These are phyloP conservation scores for Steinernema khuongi DNA, from an alignment of 1,140 invertebrate species.

Conservation along the genomic window DNA sequence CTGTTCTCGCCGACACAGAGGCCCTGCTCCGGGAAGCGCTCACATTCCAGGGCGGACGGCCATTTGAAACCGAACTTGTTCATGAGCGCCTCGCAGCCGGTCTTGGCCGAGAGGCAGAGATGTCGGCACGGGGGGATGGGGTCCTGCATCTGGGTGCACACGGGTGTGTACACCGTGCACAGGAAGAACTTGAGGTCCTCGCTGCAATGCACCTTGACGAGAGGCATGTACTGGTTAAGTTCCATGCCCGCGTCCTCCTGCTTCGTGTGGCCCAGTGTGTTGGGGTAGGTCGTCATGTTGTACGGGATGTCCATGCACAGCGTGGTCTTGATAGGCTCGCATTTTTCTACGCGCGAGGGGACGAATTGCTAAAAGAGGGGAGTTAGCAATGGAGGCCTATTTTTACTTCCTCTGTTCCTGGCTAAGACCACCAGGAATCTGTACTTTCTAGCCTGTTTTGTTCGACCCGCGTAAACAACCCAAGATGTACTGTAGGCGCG, in stretches of 20 bases:
- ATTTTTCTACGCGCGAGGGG: conserved; percentile 68
- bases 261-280: conserved; percentile 77
- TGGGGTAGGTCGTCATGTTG: conserved; percentile 92
- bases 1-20: conserved; percentile 83
- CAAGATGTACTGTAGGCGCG: no score
- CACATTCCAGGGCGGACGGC: conserved; percentile 86
- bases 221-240: conserved; percentile 83
- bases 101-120: conserved; percentile 77
- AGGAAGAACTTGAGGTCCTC: conserved; percentile 87
- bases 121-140: conserved; percentile 83
- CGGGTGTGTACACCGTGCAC: conserved; percentile 88
- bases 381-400: not conserved
- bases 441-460: no score
- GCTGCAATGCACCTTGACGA: conserved; percentile 93
- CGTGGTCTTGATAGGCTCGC: conserved; percentile 84
- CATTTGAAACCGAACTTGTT: conserved; percentile 83
- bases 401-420: no score
- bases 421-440: no score
- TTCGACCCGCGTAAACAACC: no score
- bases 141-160: conserved; percentile 83
- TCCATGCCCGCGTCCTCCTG: conserved; percentile 90
- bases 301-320: conserved; percentile 86
- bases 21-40: conserved; percentile 75
- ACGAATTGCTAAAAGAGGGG: conserved; percentile 20
- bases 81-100: conserved; percentile 85